phyloP scores from a whole-genome alignment of 23 tunicate genomes.

The Botrylloides violaceus region DNA sequence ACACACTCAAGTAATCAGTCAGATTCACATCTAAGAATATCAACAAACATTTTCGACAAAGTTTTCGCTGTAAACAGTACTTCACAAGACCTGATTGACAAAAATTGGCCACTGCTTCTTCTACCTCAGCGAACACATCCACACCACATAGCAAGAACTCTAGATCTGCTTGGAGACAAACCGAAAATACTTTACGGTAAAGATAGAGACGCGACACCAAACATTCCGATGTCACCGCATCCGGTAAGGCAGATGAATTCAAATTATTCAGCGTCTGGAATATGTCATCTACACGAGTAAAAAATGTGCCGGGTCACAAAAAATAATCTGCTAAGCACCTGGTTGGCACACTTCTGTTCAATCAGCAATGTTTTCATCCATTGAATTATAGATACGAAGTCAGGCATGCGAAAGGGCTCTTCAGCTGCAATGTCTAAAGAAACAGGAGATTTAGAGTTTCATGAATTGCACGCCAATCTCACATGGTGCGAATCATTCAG shows the following conservation, averaged over 20 bases:
- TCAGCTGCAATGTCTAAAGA: too few species aligned
- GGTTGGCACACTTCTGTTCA: too few species aligned
- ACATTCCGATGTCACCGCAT: not conserved
- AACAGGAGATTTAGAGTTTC: too few species aligned
- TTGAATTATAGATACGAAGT: not conserved
- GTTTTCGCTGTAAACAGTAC: not conserved
- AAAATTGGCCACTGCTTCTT: not conserved
- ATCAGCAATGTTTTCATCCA: too few species aligned
- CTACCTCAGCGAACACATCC: conserved; percentile 13
- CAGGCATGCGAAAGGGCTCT: too few species aligned
- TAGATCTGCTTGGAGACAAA: not conserved
- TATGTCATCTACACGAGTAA: too few species aligned
- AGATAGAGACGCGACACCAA: conserved; percentile 5
- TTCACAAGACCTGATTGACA: conserved; percentile 4
- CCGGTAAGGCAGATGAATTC: conserved; percentile 1
- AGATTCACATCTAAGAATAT: not conserved
- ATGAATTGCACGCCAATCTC: too few species aligned
- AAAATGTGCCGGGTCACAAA: too few species aligned
- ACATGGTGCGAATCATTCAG: too few species aligned
- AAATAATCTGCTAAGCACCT: too few species aligned
- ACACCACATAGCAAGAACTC: conserved; percentile 5
- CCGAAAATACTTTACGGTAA: conserved; percentile 1
- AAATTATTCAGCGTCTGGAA: not conserved
- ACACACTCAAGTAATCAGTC: not conserved
- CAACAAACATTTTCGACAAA: not conserved